A percentile compares a stretch with the other conserved stretches of the same genome.
Conservation (phyloP, 2,888 invertebrate genomes). For the Tinea semifulvella region DNA sequence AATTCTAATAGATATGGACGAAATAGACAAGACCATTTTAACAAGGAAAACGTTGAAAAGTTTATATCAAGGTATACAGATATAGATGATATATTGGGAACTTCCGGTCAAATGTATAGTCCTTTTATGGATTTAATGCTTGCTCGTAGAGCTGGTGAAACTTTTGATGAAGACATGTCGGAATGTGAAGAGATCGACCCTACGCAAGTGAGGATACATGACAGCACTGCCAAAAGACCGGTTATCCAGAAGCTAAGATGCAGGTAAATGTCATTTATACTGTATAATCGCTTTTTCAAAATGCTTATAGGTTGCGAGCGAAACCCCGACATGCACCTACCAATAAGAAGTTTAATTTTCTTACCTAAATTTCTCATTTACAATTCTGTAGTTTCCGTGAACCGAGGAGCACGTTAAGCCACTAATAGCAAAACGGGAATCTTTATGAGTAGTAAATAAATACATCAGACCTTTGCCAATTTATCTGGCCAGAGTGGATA, state of each 20-base stretch:
- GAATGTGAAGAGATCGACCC: conserved; percentile 79
- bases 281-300: too few species aligned
- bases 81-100: conserved; percentile 89
- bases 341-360: too few species aligned
- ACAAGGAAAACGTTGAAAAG: conserved; percentile 45
- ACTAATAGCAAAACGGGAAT: too few species aligned
- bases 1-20: conserved; percentile 62
- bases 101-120: conserved; percentile 66
- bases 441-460: too few species aligned
- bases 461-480: too few species aligned
- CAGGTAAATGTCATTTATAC: too few species aligned
- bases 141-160: conserved; percentile 45
- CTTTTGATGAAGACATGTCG: conserved; percentile 47
- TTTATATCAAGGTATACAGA: conserved; percentile 88
- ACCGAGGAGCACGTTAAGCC: too few species aligned
- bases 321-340: too few species aligned
- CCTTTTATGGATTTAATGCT: conserved; percentile 70
- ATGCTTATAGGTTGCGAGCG: too few species aligned
- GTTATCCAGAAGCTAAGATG: conserved; percentile 70
- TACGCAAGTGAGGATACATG: conserved; percentile 81
- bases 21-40: conserved; percentile 29
- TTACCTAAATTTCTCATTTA: too few species aligned
- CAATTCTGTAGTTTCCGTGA: too few species aligned
- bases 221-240: conserved; percentile 76
- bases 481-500: too few species aligned